Percentiles rank a stretch among this genome's conserved stretches.
Evolutionary conservation across 1,140 invertebrate species (phyloP).

Genomic region (Trachelipus rathkii): DNA sequence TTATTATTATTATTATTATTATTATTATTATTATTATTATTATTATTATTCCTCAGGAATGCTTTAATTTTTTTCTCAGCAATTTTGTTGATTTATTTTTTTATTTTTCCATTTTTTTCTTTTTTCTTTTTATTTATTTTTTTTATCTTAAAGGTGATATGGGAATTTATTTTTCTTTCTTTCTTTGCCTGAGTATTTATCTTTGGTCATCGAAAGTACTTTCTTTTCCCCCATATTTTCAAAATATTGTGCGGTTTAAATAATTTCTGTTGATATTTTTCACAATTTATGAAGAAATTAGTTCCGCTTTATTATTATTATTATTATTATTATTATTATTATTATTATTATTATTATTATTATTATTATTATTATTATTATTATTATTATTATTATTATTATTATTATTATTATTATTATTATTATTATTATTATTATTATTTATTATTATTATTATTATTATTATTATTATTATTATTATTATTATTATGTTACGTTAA

Average conservation of each 20-base stretch:
- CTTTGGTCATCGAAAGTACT: too few species aligned
- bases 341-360: slow-evolving; percentile 8
- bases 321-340: background rate
- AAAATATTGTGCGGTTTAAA: too few species aligned
- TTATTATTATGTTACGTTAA: background rate
- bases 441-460: background rate
- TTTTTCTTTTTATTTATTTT: background rate
- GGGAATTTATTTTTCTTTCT: too few species aligned
- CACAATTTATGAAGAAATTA: too few species aligned
- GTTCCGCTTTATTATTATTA: background rate
- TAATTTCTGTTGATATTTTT: too few species aligned
- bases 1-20: slow-evolving; percentile 13
- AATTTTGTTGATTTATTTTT: background rate
- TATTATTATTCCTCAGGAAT: background rate
- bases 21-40: slow-evolving; percentile 19
- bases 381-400: background rate
- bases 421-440: slow-evolving; percentile 1
- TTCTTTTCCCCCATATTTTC: too few species aligned
- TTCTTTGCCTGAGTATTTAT: too few species aligned
- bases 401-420: background rate
- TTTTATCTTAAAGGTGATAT: too few species aligned
- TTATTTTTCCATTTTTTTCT: background rate
- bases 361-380: slow-evolving; percentile 1
- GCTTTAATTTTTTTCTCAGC: slow-evolving; percentile 11
- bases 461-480: slow-evolving; percentile 7